A percentile compares a stretch with the other conserved stretches of the same genome.
Evolutionary conservation across 2,797 vertebrate species (phyloP).

Genomic region (Cirrhinus mrigala): DNA sequence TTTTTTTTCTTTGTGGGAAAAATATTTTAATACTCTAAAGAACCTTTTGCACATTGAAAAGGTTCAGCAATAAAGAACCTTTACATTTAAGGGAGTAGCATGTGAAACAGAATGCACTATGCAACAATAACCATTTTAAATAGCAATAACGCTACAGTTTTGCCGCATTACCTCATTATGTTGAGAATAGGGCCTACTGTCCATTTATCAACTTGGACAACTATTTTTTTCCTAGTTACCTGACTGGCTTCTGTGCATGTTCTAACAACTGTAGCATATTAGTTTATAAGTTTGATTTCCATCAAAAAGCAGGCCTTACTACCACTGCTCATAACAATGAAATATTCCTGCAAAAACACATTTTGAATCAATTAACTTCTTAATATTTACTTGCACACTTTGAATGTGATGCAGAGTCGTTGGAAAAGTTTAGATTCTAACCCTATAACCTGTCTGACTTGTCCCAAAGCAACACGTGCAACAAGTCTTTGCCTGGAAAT

Average conservation of each 20-base stretch:
- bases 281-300: not conserved
- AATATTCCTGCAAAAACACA: not conserved
- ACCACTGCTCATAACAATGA: no score
- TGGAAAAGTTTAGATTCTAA: constrained; percentile 23
- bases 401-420: not conserved
- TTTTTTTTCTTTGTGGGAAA: no score
- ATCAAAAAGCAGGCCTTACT: not conserved
- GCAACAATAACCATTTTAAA: not conserved
- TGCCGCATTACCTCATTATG: not conserved
- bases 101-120: not conserved
- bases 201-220: not conserved
- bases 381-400: not conserved
- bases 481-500: constrained; percentile 38
- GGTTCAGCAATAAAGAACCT: not conserved
- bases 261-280: not conserved
- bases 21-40: no score
- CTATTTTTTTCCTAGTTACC: not conserved
- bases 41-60: no score
- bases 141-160: not conserved
- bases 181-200: no score
- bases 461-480: constrained; percentile 44
- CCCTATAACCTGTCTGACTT: constrained; percentile 1
- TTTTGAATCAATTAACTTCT: not conserved
- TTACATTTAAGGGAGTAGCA: not conserved
- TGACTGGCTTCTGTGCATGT: not conserved